These are phyloP conservation scores for Crocidura indochinensis DNA, from an alignment of 2,797 vertebrate species.

Conservation along the genomic window DNA sequence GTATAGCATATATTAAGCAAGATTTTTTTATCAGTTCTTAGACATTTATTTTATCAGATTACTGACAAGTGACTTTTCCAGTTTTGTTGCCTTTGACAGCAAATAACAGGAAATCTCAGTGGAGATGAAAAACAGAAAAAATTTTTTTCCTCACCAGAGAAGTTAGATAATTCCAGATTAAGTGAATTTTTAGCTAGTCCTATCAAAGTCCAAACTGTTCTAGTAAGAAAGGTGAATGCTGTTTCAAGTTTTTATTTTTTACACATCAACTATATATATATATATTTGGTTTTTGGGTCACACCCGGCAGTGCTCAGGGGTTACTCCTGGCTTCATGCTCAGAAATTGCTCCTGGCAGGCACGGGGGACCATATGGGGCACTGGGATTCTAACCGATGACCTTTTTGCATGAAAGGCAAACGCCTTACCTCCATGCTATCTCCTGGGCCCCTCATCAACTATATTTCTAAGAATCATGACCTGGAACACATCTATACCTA, in stretches of 20 bases:
- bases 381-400: too few relatives aligned
- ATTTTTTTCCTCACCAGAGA: background rate
- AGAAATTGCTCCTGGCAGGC: too few relatives aligned
- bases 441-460: too few relatives aligned
- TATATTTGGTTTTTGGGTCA: too few relatives aligned
- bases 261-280: background rate
- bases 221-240: background rate
- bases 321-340: too few relatives aligned
- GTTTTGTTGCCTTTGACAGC: slow-evolving; percentile 52
- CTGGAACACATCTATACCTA: background rate
- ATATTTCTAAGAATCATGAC: background rate
- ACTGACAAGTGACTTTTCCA: slow-evolving; percentile 63
- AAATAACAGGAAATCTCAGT: slow-evolving; percentile 56
- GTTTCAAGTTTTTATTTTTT: background rate
- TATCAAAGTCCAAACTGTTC: background rate
- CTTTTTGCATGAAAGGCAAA: too few relatives aligned
- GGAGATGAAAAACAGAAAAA: slow-evolving; percentile 48
- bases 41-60: slow-evolving; percentile 66
- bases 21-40: slow-evolving; percentile 63
- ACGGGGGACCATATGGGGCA: too few relatives aligned
- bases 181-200: background rate
- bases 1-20: slow-evolving; percentile 63
- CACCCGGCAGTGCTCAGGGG: too few relatives aligned
- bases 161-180: background rate
- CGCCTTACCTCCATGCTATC: too few relatives aligned